phyloP scores from a whole-genome alignment of 2,113 vertebrate species.

The Parus major region DNA sequence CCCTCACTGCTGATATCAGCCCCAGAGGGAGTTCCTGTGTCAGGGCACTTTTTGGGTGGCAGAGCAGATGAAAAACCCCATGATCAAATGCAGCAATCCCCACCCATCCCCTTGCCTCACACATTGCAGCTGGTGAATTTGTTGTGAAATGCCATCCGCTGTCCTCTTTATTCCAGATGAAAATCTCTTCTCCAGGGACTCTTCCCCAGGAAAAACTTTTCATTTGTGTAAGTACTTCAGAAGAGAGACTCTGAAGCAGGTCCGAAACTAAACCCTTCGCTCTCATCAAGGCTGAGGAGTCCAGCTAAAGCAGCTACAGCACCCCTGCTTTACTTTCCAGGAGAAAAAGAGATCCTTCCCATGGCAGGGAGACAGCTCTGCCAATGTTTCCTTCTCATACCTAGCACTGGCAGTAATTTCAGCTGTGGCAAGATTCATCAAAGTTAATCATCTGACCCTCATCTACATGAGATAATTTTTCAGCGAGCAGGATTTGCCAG shows the following conservation, averaged over 20 bases:
- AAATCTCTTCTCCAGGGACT: neutral
- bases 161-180: neutral
- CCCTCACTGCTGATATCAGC: neutral
- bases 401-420: constrained; percentile 54
- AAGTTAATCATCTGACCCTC: constrained; percentile 68
- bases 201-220: neutral
- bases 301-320: constrained; percentile 1
- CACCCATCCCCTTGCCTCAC: neutral
- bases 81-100: neutral
- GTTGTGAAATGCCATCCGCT: neutral
- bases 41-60: neutral
- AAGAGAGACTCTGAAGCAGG: neutral
- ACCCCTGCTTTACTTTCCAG: constrained; percentile 24
- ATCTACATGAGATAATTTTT: constrained; percentile 60
- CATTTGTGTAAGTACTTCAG: neutral
- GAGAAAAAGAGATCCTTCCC: constrained; percentile 28
- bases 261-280: neutral
- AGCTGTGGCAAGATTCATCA: constrained; percentile 62
- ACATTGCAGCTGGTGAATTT: neutral
- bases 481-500: constrained; percentile 51
- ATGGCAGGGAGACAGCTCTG: constrained; percentile 20
- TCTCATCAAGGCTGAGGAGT: neutral
- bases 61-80: neutral
- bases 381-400: constrained; percentile 61
- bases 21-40: neutral